Base-by-base conservation (phyloP, 2,888 invertebrate genomes). In the Actias luna region DNA sequence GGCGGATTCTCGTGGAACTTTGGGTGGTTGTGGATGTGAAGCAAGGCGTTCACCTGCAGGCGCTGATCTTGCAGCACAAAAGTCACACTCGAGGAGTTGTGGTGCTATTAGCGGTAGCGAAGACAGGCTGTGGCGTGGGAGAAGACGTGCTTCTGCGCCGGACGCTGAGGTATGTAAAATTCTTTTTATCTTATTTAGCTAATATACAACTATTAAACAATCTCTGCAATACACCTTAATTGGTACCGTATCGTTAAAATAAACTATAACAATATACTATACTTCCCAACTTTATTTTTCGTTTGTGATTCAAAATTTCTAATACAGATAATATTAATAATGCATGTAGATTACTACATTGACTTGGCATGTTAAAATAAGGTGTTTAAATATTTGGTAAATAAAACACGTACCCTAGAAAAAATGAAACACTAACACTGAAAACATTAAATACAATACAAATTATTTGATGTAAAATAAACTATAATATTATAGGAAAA, bases 41-140 rank as follows among this genome's bases (percentile, higher is more conserved):
- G 96, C 97, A 14, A 95, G 97, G 64, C 93, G 97, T 65, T 94
- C 97, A 35, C 97, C 97, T 1, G 97, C 97, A 58, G 97, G 97
- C 58, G 97, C 97, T 79, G 93, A 97, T 68, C 89, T 97, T 72
- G 97, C 96, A 79, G 96, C 95, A 69, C 96, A 96, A 68, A 95
- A 95, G 75, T 96, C 96, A 75, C 94, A 96, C 73, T 97, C 96
- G 63, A 93, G 97, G 62, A 97, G 96, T 80, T 97, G 97, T 82
- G 97, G 97, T 14, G 97, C 96, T 67, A 97, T 97, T 67, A 96
- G 96, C 12, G 96, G 96, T 39, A 94, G 93, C 73, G 94, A 94
- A 69, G 94, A 93, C 63, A 86, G 93, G 31, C 73, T 93, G 63
- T 93, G 93, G 93, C 84, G 92, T 16, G 89, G 88, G 39, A 79